phyloP scores from a whole-genome alignment of 2,797 vertebrate genomes.

The Ispidina picta region DNA sequence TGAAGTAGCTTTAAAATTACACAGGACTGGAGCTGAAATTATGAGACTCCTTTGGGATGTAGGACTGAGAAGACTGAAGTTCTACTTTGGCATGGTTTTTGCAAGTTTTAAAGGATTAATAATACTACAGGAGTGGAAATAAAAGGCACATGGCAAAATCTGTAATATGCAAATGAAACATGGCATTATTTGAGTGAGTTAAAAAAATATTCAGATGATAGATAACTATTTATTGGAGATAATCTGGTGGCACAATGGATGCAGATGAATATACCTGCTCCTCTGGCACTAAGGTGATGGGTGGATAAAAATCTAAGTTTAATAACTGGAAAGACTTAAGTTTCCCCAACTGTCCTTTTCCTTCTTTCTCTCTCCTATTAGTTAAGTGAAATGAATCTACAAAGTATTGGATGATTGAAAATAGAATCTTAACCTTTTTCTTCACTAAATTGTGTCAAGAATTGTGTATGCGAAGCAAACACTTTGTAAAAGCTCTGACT shows the following conservation, averaged over 20 bases:
- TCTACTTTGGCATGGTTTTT: conserved; percentile 11
- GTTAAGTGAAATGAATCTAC: background rate
- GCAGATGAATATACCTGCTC: background rate
- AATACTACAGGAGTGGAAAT: background rate
- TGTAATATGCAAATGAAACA: background rate
- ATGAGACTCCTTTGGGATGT: conserved; percentile 1
- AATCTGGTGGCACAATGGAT: background rate
- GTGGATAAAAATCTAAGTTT: background rate
- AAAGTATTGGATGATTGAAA: background rate
- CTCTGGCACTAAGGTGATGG: background rate
- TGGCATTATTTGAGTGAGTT: background rate
- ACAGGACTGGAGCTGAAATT: conserved; percentile 12
- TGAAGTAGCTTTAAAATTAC: conserved; percentile 41
- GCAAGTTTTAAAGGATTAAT: conserved; percentile 34
- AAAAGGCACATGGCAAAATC: background rate
- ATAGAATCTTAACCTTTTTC: background rate
- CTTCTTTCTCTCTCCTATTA: background rate
- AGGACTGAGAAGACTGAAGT: conserved; percentile 10
- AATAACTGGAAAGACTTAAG: background rate
- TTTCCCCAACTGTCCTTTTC: background rate
- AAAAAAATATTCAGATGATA: background rate
- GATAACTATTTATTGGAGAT: background rate
- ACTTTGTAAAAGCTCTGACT: conserved; percentile 1
- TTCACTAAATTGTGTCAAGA: background rate
- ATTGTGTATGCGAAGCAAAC: background rate